Conservation (phyloP, 2,888 invertebrate genomes). For the Drosophila helvetica region DNA sequence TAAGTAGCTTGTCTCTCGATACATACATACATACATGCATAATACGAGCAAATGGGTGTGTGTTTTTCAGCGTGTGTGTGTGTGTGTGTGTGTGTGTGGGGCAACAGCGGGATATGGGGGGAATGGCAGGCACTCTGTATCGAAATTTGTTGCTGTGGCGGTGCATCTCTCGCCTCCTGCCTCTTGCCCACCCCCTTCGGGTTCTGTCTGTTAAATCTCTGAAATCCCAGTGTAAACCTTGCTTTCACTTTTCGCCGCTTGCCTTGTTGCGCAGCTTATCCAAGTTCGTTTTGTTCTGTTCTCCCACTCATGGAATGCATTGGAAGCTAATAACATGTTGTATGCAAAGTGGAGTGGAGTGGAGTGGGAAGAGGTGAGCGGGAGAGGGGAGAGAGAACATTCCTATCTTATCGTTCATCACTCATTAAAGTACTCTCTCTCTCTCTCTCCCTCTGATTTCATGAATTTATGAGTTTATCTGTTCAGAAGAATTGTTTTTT, state of each 20-base stretch:
- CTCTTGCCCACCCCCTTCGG: background rate
- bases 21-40: constrained; percentile 25
- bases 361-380: background rate
- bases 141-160: background rate
- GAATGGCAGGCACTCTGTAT: background rate
- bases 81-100: background rate
- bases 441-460: background rate
- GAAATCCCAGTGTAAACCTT: constrained; percentile 37
- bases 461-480: background rate
- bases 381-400: background rate
- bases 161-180: constrained; percentile 3
- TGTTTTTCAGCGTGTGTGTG: too few species aligned
- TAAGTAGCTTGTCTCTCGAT: constrained; percentile 58
- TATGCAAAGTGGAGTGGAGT: constrained; percentile 16
- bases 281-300: constrained; percentile 38
- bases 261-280: constrained; percentile 22
- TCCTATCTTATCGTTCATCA: background rate
- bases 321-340: constrained; percentile 12
- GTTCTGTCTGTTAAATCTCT: constrained; percentile 28
- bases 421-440: background rate
- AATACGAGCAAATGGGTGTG: constrained; percentile 25
- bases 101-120: too few species aligned
- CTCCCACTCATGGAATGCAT: constrained; percentile 14
- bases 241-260: constrained; percentile 40
- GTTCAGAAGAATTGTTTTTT: too few species aligned